Conservation (phyloP, 1,140 invertebrate genomes). For the Magallana ariakensis region DNA sequence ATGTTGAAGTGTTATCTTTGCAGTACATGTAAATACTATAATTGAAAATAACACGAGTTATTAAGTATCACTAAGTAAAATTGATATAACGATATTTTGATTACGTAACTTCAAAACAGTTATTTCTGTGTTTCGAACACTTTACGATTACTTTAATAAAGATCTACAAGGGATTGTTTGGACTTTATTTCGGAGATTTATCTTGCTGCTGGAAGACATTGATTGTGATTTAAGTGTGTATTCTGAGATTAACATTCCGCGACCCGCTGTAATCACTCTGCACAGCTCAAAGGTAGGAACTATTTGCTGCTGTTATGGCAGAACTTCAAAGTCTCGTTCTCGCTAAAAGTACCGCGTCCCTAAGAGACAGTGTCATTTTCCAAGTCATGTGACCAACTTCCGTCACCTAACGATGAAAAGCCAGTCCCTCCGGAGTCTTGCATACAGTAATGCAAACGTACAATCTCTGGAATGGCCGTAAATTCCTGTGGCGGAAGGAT, state of each 20-base stretch:
- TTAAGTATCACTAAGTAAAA: too few species aligned
- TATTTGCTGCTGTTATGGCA: not conserved
- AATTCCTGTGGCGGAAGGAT: not conserved
- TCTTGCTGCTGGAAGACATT: not conserved
- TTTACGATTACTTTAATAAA: slow-evolving; percentile 5
- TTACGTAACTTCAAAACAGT: too few species aligned
- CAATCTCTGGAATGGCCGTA: not conserved
- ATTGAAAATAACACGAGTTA: too few species aligned
- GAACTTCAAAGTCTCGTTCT: slow-evolving; percentile 25
- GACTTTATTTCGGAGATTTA: slow-evolving; percentile 22
- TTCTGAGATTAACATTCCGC: slow-evolving; percentile 10
- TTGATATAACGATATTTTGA: too few species aligned
- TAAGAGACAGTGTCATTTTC: slow-evolving; percentile 20
- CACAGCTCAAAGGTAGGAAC: slow-evolving; percentile 20
- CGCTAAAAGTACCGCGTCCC: slow-evolving; percentile 19
- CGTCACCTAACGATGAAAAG: slow-evolving; percentile 4
- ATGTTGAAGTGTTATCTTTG: too few species aligned
- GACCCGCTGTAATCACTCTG: not conserved
- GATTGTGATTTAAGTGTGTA: slow-evolving; percentile 31
- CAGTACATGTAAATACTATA: too few species aligned
- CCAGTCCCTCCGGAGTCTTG: slow-evolving; percentile 7
- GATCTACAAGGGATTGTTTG: not conserved
- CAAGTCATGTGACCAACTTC: slow-evolving; percentile 8
- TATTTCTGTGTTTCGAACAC: too few species aligned
- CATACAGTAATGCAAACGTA: not conserved